Evolutionary conservation across 2,113 vertebrate genomes (phyloP), one percentile per base, ranked within the genome.

Genomic region (Australoheros scitulus): DNA sequence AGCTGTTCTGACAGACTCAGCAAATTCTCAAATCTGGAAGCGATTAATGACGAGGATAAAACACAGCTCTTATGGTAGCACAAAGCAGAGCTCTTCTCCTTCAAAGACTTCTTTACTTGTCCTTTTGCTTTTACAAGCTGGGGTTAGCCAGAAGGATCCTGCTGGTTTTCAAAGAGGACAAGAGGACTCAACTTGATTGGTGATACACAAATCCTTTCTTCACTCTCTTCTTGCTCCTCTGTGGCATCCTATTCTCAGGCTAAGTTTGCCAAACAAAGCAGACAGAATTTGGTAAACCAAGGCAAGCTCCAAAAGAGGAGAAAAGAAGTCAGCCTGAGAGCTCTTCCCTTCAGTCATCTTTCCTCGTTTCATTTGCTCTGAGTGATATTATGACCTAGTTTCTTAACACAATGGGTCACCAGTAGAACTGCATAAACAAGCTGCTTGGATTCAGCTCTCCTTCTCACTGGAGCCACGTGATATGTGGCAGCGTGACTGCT

Each of bases 1-100:
- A 52, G 79, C 56, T 18, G 74, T 84, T 94, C 80, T 59, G 18
- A 77, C 81, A 58, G 22, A 83, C 86, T 88, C 85, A 86, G 91
- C 90, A 89, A 86, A 79, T 88, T 87, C 81, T 80, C 56, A 87
- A 88, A 86, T 85, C 93, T 95, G 94, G 90, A 93, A 89, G 63
- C 85, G 80, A 92, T 95, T 93, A 93, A 88, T 88, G 92, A 75
- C 1, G 61, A 76, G 87, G 85, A 76, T 88, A 91, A 93, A 94
- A 91, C 80, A 76, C 43, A 80, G 77, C 90, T 93, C 93, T 90
- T 79, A 65, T 82, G 86, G 90, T 79, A 88, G 85, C 79, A 84
- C 78, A 75, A 83, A 68, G 91, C 87, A 89, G 55, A 90, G 64
- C 70, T 78, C 76, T 32, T 91, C 80, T 79, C 77, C 89, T 94